A percentile compares a stretch with the other conserved stretches of the same genome.
Evolutionary conservation across 1,140 invertebrate species (phyloP).

Genomic region (Pogonomyrmex californicus): DNA sequence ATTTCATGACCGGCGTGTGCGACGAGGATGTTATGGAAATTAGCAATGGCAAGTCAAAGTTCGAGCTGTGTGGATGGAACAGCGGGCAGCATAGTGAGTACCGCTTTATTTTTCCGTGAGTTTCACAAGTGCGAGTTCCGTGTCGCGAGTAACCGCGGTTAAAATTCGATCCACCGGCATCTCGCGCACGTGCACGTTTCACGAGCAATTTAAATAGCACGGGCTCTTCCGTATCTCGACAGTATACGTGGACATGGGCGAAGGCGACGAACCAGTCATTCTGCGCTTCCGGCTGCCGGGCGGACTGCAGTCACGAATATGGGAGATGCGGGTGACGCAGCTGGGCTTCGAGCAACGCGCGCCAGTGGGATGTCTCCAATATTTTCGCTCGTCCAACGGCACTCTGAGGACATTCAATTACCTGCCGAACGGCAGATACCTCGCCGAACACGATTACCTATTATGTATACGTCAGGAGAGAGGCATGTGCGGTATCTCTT

Average conservation of each 20-base stretch:
- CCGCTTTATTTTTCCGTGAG: not conserved
- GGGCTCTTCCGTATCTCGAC: slow-evolving; percentile 30
- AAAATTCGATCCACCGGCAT: not conserved
- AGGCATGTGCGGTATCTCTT: slow-evolving; percentile 92
- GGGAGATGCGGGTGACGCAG: slow-evolving; percentile 92
- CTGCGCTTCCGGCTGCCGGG: slow-evolving; percentile 88
- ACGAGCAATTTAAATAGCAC: slow-evolving; percentile 38
- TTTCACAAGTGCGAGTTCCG: too few relatives aligned
- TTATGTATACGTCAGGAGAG: slow-evolving; percentile 92
- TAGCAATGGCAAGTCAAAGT: slow-evolving; percentile 87
- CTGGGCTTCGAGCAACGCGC: slow-evolving; percentile 91
- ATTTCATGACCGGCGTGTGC: slow-evolving; percentile 92
- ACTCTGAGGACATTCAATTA: slow-evolving; percentile 92
- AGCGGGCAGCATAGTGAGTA: slow-evolving; percentile 93
- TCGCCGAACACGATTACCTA: slow-evolving; percentile 92
- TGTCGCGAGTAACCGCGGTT: not conserved
- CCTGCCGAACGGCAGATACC: slow-evolving; percentile 92
- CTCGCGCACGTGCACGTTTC: not conserved
- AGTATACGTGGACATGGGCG: slow-evolving; percentile 91
- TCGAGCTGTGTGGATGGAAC: slow-evolving; percentile 93
- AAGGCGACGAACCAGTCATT: slow-evolving; percentile 86
- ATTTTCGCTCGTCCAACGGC: slow-evolving; percentile 89
- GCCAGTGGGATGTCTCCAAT: slow-evolving; percentile 92
- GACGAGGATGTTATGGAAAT: slow-evolving; percentile 91
- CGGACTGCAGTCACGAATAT: slow-evolving; percentile 89